phyloP scores from a whole-genome alignment of 1,140 invertebrate species.

The Sminthurinus signatus region DNA sequence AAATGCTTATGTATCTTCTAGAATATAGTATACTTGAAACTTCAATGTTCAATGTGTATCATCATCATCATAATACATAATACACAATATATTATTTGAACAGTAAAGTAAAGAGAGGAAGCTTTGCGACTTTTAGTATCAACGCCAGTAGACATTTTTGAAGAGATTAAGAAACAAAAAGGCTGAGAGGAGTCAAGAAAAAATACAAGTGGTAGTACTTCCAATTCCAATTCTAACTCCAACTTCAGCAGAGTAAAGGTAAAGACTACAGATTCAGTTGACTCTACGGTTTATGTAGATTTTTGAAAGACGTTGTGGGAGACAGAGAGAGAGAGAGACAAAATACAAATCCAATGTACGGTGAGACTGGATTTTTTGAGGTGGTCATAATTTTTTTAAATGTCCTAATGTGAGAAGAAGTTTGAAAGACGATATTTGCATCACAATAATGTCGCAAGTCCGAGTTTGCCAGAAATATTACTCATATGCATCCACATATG shows the following conservation, averaged over 20 bases:
- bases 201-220: no score
- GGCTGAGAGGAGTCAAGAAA: no score
- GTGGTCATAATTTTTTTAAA: conserved; percentile 26
- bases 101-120: neutral
- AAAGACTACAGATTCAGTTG: no score
- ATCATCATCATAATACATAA: no score
- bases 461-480: conserved; percentile 21
- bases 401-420: conserved; percentile 20
- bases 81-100: neutral
- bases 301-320: neutral
- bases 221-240: no score
- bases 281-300: no score
- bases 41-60: no score
- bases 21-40: neutral
- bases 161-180: no score
- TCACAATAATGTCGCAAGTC: conserved; percentile 27
- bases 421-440: conserved; percentile 28
- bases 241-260: no score
- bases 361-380: no score
- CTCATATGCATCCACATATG: no score
- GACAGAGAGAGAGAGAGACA: neutral
- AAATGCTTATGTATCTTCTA: no score
- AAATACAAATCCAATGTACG: neutral
- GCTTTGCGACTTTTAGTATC: neutral
- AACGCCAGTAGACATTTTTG: neutral